Base-by-base conservation (phyloP, 2,888 invertebrate genomes). In the Liodrosophila aerea region DNA sequence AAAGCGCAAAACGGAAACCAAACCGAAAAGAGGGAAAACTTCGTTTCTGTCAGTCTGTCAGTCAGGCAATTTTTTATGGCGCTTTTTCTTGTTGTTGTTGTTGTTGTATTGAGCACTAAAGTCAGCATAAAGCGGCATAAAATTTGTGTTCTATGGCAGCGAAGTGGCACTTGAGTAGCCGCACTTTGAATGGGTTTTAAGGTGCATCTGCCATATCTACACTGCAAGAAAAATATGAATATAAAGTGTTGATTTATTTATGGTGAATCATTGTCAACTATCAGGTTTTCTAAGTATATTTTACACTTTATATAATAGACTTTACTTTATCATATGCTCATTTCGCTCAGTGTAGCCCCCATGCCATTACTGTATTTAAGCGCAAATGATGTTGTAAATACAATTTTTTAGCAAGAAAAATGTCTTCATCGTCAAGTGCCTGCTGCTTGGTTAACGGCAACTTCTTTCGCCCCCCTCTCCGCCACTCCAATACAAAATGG, bases 341-440 rank as follows among this genome's bases (percentile, higher is more conserved):
- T 22, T 22, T 22, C 5, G 22, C 22, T 2, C 22, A 22, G 22
- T 22, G 22, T 22, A 22, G 22, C 22, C 22, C 22, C 22, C 5
- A 4, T 2, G 3, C 5, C 22, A 22, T 22, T 22, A 2, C 3
- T 22, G 22, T 54, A 47, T 61, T 72, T 64, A 69, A 77, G 78
- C 75, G 72, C 60, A 75, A 85, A 78, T 85, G 75, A 85, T 82
- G 83, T 82, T 82, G 85, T 82, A 85, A 80, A 83, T 68, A 80
- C 74, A 64, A 71, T 78, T 85, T 85, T 76, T 80, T 45, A 80
- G 64, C 64, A 63, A 57, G 75, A 58, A 56, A 84, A 84, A 81
- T 85, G 74, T 84, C 81, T 81, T 81, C 72, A 77, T 85, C 73
- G 66, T 76, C 83, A 85, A 82, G 80, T 64, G 69, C 62, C 54